These are phyloP conservation scores for Tethea ocularis DNA, from an alignment of 2,888 invertebrate species.

Conservation along the genomic window DNA sequence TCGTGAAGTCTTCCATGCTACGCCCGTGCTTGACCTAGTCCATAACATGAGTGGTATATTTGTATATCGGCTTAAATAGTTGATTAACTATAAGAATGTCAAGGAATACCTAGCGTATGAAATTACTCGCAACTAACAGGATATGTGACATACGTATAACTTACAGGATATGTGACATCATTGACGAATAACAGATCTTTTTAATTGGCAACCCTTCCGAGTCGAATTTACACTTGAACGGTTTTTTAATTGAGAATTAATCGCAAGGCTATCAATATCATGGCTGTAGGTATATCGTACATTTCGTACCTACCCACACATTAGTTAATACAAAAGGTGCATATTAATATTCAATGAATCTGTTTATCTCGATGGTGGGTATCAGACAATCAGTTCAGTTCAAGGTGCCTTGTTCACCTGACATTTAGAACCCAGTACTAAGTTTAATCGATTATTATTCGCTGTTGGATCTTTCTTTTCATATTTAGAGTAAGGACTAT, in stretches of 20 bases:
- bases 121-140: too few species aligned
- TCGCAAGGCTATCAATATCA: neutral
- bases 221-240: neutral
- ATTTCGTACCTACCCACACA: conserved; percentile 13
- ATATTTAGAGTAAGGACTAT: too few species aligned
- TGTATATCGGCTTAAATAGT: too few species aligned
- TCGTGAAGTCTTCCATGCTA: too few species aligned
- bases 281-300: neutral
- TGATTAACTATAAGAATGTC: too few species aligned
- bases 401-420: conserved; percentile 45
- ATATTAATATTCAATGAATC: conserved; percentile 37
- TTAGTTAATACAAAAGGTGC: conserved; percentile 24
- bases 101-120: too few species aligned
- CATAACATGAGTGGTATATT: too few species aligned
- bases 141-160: too few species aligned
- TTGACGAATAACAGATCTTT: neutral
- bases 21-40: too few species aligned
- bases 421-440: conserved; percentile 28
- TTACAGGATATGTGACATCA: neutral
- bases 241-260: conserved; percentile 4
- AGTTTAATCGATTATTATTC: neutral
- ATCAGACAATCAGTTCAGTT: conserved; percentile 45
- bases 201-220: neutral
- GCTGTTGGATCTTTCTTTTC: neutral
- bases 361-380: conserved; percentile 29